Percentiles rank a stretch among this genome's conserved stretches.
Conservation (phyloP, 1,140 invertebrate species). For the Papilio dardanus region DNA sequence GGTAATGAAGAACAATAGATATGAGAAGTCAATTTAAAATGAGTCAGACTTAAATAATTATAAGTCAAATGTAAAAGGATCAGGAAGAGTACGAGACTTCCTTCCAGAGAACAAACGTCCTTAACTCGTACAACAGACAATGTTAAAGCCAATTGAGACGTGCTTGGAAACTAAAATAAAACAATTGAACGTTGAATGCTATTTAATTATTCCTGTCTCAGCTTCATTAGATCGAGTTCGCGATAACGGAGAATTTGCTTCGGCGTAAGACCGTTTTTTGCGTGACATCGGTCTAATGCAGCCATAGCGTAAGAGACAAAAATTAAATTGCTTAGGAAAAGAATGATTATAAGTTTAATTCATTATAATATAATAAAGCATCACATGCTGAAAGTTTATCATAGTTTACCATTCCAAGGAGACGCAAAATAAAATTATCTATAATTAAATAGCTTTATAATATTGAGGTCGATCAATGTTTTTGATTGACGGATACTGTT, state of each 20-base stretch:
- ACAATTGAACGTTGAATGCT: neutral
- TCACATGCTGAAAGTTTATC: neutral
- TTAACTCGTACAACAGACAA: neutral
- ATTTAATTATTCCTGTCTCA: slow-evolving; percentile 21
- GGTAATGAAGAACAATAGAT: neutral
- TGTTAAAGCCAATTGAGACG: slow-evolving; percentile 23
- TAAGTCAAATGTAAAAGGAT: slow-evolving; percentile 17
- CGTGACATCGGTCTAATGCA: too few species aligned
- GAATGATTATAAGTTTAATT: neutral
- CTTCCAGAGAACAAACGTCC: neutral
- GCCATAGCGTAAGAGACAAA: neutral
- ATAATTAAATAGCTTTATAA: neutral
- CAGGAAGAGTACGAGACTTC: slow-evolving; percentile 26
- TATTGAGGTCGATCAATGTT: neutral
- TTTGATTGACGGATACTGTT: slow-evolving; percentile 11
- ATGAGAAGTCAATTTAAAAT: neutral
- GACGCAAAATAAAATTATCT: neutral
- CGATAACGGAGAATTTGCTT: too few species aligned
- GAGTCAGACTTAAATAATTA: neutral
- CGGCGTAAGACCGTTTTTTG: too few species aligned
- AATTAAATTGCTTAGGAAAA: neutral
- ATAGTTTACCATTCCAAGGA: neutral
- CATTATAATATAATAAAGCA: neutral
- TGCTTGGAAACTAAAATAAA: slow-evolving; percentile 3
- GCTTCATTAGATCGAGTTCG: too few species aligned